phyloP scores from a whole-genome alignment of 2,888 invertebrate species.

The Choristoneura rosaceana region DNA sequence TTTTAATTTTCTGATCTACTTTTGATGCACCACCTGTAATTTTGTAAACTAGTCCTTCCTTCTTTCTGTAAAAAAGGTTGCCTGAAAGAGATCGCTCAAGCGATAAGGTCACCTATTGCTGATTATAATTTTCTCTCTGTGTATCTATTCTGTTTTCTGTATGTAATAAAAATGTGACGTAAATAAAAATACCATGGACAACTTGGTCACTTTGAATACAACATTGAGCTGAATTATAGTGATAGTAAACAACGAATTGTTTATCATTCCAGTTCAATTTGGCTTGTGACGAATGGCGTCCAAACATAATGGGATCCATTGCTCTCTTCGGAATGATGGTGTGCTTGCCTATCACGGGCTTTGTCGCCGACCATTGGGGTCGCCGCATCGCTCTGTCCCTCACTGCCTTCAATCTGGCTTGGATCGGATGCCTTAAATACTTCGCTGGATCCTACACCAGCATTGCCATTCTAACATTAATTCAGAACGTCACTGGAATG shows the following conservation, averaged over 20 bases:
- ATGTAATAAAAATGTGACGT: no score
- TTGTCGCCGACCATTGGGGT: slow-evolving; percentile 82
- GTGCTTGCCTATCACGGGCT: slow-evolving; percentile 85
- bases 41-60: no score
- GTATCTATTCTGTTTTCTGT: no score
- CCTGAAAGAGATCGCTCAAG: no score
- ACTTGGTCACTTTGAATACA: no score
- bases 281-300: slow-evolving; percentile 81
- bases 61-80: no score
- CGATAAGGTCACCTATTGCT: no score
- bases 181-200: no score
- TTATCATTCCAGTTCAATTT: slow-evolving; percentile 42
- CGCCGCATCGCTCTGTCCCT: slow-evolving; percentile 26
- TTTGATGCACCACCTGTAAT: no score
- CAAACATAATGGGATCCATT: slow-evolving; percentile 87
- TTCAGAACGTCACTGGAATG: not conserved
- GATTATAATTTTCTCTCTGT: no score
- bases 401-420: slow-evolving; percentile 15
- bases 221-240: not conserved
- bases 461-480: not conserved
- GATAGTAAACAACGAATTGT: not conserved
- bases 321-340: slow-evolving; percentile 86
- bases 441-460: slow-evolving; percentile 20
- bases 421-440: slow-evolving; percentile 12
- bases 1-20: no score